phyloP scores from a whole-genome alignment of 2,113 vertebrate genomes.

The Hemiscyllium ocellatum region DNA sequence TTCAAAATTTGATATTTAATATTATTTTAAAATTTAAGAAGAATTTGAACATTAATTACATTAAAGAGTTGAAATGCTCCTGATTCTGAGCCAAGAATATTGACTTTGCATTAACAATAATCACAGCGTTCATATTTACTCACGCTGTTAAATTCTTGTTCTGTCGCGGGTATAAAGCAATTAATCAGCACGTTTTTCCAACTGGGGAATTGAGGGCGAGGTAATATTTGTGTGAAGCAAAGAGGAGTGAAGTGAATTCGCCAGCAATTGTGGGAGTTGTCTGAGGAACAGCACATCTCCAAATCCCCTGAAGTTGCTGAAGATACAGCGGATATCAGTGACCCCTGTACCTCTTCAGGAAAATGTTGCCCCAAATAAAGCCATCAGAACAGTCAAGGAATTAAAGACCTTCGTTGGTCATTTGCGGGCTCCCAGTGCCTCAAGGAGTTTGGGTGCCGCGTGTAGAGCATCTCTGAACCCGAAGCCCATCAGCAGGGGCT shows the following conservation, averaged over 20 bases:
- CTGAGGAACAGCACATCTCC: not conserved
- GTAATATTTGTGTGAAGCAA: not conserved
- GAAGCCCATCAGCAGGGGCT: not conserved
- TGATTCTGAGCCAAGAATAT: too few relatives aligned
- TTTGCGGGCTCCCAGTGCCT: not conserved
- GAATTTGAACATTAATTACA: not conserved
- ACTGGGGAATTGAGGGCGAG: too few relatives aligned
- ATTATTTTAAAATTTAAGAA: not conserved
- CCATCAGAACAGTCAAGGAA: not conserved
- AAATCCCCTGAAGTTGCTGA: not conserved
- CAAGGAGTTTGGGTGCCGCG: not conserved
- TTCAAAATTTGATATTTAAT: not conserved
- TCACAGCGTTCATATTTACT: too few relatives aligned
- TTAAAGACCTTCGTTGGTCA: not conserved
- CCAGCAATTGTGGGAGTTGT: too few relatives aligned
- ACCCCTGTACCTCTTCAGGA: not conserved
- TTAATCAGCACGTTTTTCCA: too few relatives aligned
- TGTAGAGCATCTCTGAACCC: not conserved
- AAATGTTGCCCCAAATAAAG: not conserved
- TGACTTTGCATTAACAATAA: too few relatives aligned
- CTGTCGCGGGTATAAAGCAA: too few relatives aligned
- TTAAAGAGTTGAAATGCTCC: too few relatives aligned
- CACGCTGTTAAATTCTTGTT: too few relatives aligned
- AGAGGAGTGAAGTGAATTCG: not conserved
- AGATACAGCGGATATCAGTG: not conserved